Conservation (phyloP, 2,113 vertebrate species). For the Phodopus roborovskii region DNA sequence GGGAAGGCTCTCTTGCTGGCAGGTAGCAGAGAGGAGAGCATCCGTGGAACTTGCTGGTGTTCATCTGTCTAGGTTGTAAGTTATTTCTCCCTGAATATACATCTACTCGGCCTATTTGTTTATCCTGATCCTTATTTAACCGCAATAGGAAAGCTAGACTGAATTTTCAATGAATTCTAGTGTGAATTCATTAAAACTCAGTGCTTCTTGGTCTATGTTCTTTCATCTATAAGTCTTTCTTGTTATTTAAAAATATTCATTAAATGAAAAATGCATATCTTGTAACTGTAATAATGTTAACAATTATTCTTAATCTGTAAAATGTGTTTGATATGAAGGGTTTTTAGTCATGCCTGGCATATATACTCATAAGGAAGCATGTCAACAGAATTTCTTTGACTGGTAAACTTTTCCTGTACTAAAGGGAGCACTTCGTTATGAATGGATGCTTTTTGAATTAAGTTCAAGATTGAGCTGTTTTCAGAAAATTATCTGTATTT, state of each 20-base stretch:
- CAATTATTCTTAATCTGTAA: not conserved
- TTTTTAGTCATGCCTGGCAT: not conserved
- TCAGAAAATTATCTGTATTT: conserved; percentile 69
- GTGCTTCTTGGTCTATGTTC: not conserved
- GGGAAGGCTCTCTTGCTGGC: too few species aligned
- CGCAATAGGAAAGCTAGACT: not conserved
- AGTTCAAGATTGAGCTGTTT: conserved; percentile 62
- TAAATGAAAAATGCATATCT: not conserved
- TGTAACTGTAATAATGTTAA: not conserved
- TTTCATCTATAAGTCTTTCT: not conserved
- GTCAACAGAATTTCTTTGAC: not conserved
- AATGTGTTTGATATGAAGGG: not conserved
- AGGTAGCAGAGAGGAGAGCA: too few species aligned
- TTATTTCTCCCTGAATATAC: too few species aligned
- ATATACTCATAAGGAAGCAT: conserved; percentile 23
- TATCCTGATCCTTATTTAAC: too few species aligned
- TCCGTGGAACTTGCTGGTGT: too few species aligned
- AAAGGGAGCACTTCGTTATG: conserved; percentile 43
- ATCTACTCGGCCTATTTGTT: too few species aligned
- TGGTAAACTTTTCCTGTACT: not conserved
- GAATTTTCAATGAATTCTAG: conserved; percentile 34
- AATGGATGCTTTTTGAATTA: conserved; percentile 71
- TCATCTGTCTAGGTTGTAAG: too few species aligned
- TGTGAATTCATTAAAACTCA: not conserved
- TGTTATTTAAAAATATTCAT: not conserved